phyloP scores from a whole-genome alignment of 2,113 vertebrate species.

The Lamprotornis superbus region DNA sequence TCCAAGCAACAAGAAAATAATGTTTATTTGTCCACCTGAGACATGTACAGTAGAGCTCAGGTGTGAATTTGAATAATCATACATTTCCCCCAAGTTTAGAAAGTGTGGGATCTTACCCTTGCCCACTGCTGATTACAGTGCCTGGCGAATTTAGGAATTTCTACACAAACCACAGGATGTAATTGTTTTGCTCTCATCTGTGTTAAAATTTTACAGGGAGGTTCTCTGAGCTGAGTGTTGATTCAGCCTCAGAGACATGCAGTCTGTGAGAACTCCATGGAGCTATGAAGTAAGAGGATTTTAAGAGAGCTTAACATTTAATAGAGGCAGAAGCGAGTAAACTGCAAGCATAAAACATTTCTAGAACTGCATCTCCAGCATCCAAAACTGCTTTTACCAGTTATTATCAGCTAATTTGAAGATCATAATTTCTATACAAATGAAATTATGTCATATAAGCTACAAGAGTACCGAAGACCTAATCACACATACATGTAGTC shows the following conservation, averaged over 20 bases:
- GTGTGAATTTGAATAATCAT: not conserved
- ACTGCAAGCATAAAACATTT: not conserved
- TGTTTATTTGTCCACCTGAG: not conserved
- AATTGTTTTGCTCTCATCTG: not conserved
- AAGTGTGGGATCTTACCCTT: not conserved
- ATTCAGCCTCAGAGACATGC: not conserved
- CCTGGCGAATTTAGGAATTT: not conserved
- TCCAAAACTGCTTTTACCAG: not conserved
- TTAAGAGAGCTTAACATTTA: not conserved
- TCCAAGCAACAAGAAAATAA: not conserved
- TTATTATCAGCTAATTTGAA: not conserved
- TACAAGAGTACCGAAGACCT: not conserved
- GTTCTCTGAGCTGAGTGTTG: not conserved
- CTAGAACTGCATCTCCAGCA: not conserved
- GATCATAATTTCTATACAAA: not conserved
- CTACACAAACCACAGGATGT: not conserved
- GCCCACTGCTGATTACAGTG: not conserved
- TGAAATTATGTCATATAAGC: accelerated
- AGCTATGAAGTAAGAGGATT: not conserved
- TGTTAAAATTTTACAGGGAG: not conserved
- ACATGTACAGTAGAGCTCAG: not conserved
- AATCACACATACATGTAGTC: not conserved
- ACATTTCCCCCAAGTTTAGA: not conserved
- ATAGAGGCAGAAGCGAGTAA: not conserved
- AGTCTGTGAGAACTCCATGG: not conserved